These are phyloP conservation scores for Lypha dubia DNA, from an alignment of 2,888 invertebrate species.

Conservation along the genomic window DNA sequence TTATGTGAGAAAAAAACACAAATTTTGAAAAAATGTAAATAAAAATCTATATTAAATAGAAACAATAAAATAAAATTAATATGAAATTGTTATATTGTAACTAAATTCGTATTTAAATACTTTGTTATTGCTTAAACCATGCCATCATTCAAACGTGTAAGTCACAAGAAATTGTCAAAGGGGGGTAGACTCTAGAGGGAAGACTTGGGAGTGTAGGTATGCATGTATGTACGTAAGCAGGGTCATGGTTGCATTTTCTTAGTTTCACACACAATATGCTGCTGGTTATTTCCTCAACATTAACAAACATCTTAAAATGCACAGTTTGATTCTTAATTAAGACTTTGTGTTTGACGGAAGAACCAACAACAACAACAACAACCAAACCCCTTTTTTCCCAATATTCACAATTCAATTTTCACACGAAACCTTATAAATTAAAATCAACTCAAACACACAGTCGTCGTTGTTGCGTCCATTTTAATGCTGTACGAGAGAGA, in stretches of 20 bases:
- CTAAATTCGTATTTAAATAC: slow-evolving; percentile 35
- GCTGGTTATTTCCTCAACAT: slow-evolving; percentile 49
- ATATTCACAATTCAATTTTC: slow-evolving; percentile 28
- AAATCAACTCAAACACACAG: slow-evolving; percentile 24
- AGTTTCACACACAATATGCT: slow-evolving; percentile 51
- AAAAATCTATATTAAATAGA: no score
- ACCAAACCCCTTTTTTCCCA: slow-evolving; percentile 53
- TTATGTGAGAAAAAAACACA: slow-evolving; percentile 69
- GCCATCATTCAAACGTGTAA: slow-evolving; percentile 60
- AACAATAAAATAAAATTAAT: slow-evolving; percentile 26
- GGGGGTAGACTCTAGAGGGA: slow-evolving; percentile 17
- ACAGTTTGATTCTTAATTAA: slow-evolving; percentile 59
- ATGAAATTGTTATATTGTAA: slow-evolving; percentile 42
- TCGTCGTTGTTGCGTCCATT: not conserved
- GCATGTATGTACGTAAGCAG: no score
- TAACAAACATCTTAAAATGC: not conserved
- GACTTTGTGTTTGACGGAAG: not conserved
- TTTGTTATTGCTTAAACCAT: slow-evolving; percentile 35
- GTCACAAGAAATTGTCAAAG: slow-evolving; percentile 47
- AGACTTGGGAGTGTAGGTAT: slow-evolving; percentile 32
- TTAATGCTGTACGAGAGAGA: not conserved
- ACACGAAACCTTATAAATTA: slow-evolving; percentile 60
- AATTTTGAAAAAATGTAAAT: slow-evolving; percentile 29
- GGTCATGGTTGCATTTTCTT: not conserved
- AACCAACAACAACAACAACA: slow-evolving; percentile 31